These are phyloP conservation scores for Sardina pilchardus DNA, from an alignment of 2,113 vertebrate genomes.

Conservation along the genomic window DNA sequence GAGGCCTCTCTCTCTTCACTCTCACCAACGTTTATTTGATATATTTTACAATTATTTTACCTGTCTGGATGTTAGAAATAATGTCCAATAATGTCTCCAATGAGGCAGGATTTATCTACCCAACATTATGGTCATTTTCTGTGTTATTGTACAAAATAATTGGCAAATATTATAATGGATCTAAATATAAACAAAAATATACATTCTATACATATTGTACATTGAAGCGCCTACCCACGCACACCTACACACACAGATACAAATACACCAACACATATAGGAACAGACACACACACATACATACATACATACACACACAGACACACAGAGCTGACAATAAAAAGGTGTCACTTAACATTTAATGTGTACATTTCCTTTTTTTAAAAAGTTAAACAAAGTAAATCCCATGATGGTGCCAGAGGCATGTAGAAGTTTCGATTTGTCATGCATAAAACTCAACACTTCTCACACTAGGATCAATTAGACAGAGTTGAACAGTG, in stretches of 20 bases:
- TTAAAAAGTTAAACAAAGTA: not conserved
- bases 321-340: slow-evolving; percentile 21
- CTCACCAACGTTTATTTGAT: slow-evolving; percentile 54
- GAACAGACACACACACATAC: slow-evolving; percentile 40
- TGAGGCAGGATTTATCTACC: slow-evolving; percentile 56
- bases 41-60: slow-evolving; percentile 59
- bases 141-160: slow-evolving; percentile 67
- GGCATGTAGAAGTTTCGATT: not conserved
- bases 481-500: not conserved
- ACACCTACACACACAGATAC: slow-evolving; percentile 14
- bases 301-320: slow-evolving; percentile 21
- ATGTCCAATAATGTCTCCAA: slow-evolving; percentile 59
- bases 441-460: not conserved
- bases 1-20: slow-evolving; percentile 48
- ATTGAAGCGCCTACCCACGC: slow-evolving; percentile 22
- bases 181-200: slow-evolving; percentile 53
- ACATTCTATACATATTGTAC: slow-evolving; percentile 47
- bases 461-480: not conserved
- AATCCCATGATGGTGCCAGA: not conserved
- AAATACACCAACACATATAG: slow-evolving; percentile 37
- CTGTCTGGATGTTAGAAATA: slow-evolving; percentile 57
- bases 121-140: slow-evolving; percentile 63
- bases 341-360: not conserved
- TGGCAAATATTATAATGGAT: slow-evolving; percentile 55
- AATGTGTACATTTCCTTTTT: slow-evolving; percentile 11